Evolutionary conservation across 2,113 vertebrate species (phyloP), one percentile per base, ranked within the genome.

Genomic region (Gorsachius goisagi): DNA sequence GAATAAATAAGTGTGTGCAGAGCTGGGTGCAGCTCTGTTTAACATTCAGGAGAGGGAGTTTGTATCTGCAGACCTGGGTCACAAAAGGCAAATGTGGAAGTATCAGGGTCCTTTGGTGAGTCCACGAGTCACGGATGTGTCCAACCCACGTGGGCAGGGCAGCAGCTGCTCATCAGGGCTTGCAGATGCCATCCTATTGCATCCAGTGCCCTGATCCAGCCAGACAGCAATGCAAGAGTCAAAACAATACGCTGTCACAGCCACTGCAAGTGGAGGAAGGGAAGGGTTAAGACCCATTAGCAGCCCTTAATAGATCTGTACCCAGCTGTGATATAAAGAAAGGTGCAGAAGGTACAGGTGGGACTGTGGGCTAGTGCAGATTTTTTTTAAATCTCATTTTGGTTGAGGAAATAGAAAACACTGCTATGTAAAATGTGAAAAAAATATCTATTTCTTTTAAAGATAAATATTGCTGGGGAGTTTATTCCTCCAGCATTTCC

Each of bases 81-180:
- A 26, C n/a, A 53, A 27, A 62, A 2, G 1, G 10, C 1, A 24
- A 81, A 17, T 1, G 2, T 49, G 60, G 15, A 63, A 39, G 56
- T 68, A 17, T 21, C 28, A 16, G 27, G 19, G 47, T 30, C 55
- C 56, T 45, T 39, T 5, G 32, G n/a, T 11, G 37, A 78, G 69
- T 47, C 44, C 24, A 7, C 0, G 6, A 10, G 11, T 5, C 5
- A 3, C 13, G 47, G 24, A n/a, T 5, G 8, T 67, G 32, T 50
- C 24, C 1, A 0, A 12, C 1, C 2, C 35, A 26, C 2, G 0
- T 13, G 17, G 33, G 11, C 85, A 77, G 59, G 39, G 37, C 45
- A 52, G 68, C 0, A 1, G 37, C 76, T 80, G 52, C 67, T 76
- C 8, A 2, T 69, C 55, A 30, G 35, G 35, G 27, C 41, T 44